Evolutionary conservation across 2,797 vertebrate genomes (phyloP).

Genomic region (Karalla daura): DNA sequence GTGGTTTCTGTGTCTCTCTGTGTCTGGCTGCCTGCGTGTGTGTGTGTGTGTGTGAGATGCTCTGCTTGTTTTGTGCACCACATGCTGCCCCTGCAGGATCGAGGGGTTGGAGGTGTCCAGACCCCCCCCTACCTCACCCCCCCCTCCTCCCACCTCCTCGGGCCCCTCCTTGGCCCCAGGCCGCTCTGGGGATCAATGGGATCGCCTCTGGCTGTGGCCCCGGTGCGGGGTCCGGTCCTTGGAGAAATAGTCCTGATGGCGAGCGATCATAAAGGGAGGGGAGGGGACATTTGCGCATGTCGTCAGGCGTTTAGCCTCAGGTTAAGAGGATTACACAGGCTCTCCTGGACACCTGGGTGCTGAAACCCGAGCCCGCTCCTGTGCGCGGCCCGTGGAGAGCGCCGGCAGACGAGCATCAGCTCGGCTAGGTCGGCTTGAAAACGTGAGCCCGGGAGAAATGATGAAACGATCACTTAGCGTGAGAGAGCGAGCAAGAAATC

Average conservation of each 20-base stretch:
- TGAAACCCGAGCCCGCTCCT: constrained; percentile 13
- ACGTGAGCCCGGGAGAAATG: constrained; percentile 1
- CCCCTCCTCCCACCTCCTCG: too few species aligned
- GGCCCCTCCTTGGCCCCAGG: too few species aligned
- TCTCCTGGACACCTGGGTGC: constrained; percentile 35
- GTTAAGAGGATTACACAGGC: constrained; percentile 51
- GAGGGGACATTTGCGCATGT: constrained; percentile 7
- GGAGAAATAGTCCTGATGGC: constrained; percentile 14
- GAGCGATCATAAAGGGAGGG: constrained; percentile 2
- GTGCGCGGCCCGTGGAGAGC: constrained; percentile 4
- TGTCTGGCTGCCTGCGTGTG: constrained; percentile 5
- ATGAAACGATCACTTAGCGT: constrained; percentile 9
- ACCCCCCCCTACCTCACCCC: too few species aligned
- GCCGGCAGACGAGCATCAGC: background rate
- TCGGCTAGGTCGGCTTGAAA: constrained; percentile 20
- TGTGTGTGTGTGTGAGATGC: constrained; percentile 12
- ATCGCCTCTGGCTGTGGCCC: constrained; percentile 14
- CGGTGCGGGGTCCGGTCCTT: constrained; percentile 10
- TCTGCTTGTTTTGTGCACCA: constrained; percentile 43
- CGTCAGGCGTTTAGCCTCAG: constrained; percentile 21
- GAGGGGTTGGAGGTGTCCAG: background rate
- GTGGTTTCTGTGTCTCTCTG: constrained; percentile 39
- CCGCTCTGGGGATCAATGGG: constrained; percentile 26
- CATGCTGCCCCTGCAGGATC: constrained; percentile 23
- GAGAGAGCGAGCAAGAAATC: background rate